Evolutionary conservation across 2,113 vertebrate species (phyloP), one percentile per base, ranked within the genome.

Genomic region (Pleuronectes platessa): DNA sequence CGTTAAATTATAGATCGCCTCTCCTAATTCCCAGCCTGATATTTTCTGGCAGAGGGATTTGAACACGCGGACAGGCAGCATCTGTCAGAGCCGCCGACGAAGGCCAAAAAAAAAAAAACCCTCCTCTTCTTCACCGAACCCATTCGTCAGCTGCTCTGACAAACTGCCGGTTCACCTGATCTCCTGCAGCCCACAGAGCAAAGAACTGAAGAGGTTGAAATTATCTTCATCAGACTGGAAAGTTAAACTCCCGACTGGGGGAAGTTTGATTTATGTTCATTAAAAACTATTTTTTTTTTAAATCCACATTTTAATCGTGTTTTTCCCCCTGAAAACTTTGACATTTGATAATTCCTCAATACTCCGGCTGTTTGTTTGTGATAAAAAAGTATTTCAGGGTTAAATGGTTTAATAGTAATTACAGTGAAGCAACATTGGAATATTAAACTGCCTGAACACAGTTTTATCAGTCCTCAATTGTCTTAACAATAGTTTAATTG

Each of bases 401-500:
- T 93, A 92, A 92, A 90, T 81, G 79, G 75, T 92, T 91, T 91
- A 93, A 92, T 92, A 90, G 82, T 92, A 92, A 93, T 93, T 92
- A 82, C 62, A 85, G 88, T 79, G 69, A 71, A 74, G 85, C 81
- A 83, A 80, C 88, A 71, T 69, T 84, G 58, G 76, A 86, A 87
- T 90, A 89, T 92, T 81, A 90, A 89, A 66, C 83, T 56, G 55
- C 73, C 87, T 87, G 84, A 91, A 82, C 80, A 86, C 86, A 92
- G 81, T 91, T 93, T 92, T 90, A 91, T 90, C 86, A 92, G 86
- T 74, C 88, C 86, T 90, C 89, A 88, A 87, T 93, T 91, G 87
- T 91, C 87, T 90, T 74, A 89, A 93, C 92, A 94, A 93, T 92
- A 90, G 89, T 92, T 90, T 92, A 93, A 94, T 94, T 94, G 93